Evolutionary conservation across 1,140 invertebrate genomes (phyloP).

Genomic region (Drosophila bocqueti): DNA sequence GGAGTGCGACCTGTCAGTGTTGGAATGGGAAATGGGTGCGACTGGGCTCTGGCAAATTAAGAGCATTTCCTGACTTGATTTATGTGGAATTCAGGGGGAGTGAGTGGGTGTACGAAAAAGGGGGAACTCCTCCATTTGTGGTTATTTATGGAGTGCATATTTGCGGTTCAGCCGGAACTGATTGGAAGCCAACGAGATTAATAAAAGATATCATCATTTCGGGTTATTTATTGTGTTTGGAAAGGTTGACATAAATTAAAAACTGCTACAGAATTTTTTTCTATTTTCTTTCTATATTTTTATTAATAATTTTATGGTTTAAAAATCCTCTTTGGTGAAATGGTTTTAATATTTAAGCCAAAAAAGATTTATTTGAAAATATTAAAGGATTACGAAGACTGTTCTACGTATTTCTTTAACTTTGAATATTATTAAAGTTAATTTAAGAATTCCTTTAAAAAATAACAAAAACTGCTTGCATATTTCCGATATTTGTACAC

Average conservation of each 20-base stretch:
- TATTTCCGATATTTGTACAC: background rate
- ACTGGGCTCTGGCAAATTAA: slow-evolving; percentile 61
- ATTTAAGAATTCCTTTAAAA: no score
- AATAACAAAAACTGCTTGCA: background rate
- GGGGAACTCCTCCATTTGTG: slow-evolving; percentile 14
- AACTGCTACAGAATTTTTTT: background rate
- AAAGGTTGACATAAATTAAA: background rate
- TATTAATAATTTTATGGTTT: background rate
- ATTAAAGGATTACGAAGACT: background rate
- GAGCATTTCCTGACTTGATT: slow-evolving; percentile 68
- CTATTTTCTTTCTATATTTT: background rate
- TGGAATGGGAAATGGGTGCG: slow-evolving; percentile 22
- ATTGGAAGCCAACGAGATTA: slow-evolving; percentile 19
- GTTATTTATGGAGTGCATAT: slow-evolving; percentile 51
- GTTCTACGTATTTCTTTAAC: no score
- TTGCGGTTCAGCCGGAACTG: slow-evolving; percentile 31
- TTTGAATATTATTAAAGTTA: background rate
- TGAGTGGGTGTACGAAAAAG: no score
- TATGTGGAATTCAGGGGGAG: slow-evolving; percentile 49
- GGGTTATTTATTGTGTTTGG: background rate
- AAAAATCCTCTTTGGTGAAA: background rate
- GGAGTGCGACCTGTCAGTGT: slow-evolving; percentile 41
- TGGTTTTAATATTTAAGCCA: background rate
- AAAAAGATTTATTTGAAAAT: background rate
- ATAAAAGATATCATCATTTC: slow-evolving; percentile 1